Evolutionary conservation across 1,140 invertebrate species (phyloP).

Genomic region (Cataglyphis hispanica): DNA sequence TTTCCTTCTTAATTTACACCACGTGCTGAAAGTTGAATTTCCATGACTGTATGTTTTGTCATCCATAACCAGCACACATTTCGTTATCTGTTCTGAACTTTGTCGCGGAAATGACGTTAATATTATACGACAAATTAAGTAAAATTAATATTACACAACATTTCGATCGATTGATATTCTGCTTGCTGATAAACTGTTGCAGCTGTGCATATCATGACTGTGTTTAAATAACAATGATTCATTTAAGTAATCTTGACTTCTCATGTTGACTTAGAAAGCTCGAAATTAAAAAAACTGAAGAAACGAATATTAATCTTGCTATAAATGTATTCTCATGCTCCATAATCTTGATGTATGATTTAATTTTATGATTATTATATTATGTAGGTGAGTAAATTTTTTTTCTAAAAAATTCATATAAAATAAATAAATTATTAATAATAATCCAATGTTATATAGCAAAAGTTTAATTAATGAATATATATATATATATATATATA

Average conservation of each 20-base stretch:
- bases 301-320: not conserved
- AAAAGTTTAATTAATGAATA: not conserved
- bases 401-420: conserved; percentile 10
- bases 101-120: not conserved
- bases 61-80: too few species aligned
- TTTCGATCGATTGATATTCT: not conserved
- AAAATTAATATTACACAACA: not conserved
- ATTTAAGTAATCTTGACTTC: conserved; percentile 17
- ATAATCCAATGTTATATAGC: not conserved
- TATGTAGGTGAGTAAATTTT: not conserved
- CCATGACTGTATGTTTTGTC: not conserved
- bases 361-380: not conserved
- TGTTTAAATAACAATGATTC: conserved; percentile 38
- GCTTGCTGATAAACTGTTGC: conserved; percentile 10
- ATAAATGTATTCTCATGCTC: not conserved
- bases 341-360: not conserved
- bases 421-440: not conserved
- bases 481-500: too few species aligned
- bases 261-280: not conserved
- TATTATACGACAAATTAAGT: not conserved
- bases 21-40: not conserved
- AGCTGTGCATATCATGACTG: not conserved
- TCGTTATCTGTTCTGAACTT: not conserved
- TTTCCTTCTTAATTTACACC: too few species aligned
- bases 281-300: not conserved